Conservation (phyloP, 2,888 invertebrate genomes). For the Melieria crassipennis region DNA sequence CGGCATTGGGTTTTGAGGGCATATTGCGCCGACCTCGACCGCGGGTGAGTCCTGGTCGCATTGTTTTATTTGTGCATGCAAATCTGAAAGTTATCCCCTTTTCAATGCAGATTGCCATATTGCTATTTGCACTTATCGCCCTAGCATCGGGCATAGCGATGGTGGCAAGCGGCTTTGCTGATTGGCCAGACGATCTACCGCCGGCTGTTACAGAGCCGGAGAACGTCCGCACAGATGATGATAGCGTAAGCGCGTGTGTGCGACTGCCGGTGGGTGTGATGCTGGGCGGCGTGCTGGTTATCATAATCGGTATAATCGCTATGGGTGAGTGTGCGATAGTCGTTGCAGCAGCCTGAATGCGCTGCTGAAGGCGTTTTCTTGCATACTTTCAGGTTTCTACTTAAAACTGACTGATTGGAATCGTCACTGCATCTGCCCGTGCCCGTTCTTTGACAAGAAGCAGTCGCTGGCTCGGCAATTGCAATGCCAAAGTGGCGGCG, state of each 20-base stretch:
- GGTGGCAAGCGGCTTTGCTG: slow-evolving; percentile 72
- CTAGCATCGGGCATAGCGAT: slow-evolving; percentile 68
- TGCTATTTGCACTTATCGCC: slow-evolving; percentile 55
- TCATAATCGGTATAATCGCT: slow-evolving; percentile 71
- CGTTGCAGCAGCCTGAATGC: not conserved
- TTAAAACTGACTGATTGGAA: slow-evolving; percentile 59
- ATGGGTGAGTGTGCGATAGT: slow-evolving; percentile 66
- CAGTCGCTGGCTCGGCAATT: slow-evolving; percentile 58
- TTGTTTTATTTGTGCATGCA: no score
- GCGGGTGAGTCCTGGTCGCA: slow-evolving; percentile 43
- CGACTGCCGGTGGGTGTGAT: slow-evolving; percentile 69
- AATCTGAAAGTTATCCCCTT: not conserved
- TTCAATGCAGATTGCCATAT: slow-evolving; percentile 38
- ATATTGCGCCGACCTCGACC: slow-evolving; percentile 54
- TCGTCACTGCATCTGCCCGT: slow-evolving; percentile 59
- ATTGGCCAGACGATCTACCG: slow-evolving; percentile 68
- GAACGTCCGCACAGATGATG: slow-evolving; percentile 30
- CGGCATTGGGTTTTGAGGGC: slow-evolving; percentile 44
- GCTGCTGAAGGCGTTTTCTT: not conserved
- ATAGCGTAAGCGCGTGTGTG: slow-evolving; percentile 46
- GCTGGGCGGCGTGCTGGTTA: slow-evolving; percentile 72
- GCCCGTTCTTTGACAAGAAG: slow-evolving; percentile 54
- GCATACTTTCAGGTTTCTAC: slow-evolving; percentile 56
- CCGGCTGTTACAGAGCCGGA: slow-evolving; percentile 25
- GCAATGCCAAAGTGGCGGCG: slow-evolving; percentile 54